Conservation (phyloP, 2,797 vertebrate genomes). For the Gambusia yucatana region DNA sequence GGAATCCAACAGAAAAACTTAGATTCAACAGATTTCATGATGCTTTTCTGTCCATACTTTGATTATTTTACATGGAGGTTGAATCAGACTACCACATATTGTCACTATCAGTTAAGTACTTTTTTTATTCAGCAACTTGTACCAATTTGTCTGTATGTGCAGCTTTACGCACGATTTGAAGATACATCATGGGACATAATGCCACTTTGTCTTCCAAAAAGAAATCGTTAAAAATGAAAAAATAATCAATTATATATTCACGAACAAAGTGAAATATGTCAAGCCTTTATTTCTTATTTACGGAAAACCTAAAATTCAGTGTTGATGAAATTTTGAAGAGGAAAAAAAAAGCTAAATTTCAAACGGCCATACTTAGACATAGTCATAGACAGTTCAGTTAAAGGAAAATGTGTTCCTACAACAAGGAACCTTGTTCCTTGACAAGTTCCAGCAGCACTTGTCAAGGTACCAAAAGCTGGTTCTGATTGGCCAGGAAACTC, state of each 20-base stretch:
- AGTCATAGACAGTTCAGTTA: background rate
- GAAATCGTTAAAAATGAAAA: background rate
- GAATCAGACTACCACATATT: background rate
- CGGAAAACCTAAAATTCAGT: background rate
- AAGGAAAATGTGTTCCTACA: background rate
- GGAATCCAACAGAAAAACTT: constrained; percentile 47
- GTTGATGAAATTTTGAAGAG: background rate
- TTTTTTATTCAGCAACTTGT: background rate
- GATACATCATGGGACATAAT: background rate
- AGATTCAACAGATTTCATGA: constrained; percentile 28
- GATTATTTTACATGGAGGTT: background rate
- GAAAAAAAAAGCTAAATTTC: background rate
- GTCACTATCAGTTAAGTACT: background rate
- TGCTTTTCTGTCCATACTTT: background rate
- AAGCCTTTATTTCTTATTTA: background rate
- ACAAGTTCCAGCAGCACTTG: background rate
- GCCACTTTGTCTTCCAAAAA: background rate
- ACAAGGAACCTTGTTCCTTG: background rate
- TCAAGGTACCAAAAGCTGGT: background rate
- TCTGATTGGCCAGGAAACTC: background rate
- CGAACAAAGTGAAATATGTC: background rate
- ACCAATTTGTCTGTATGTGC: background rate
- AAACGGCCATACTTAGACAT: background rate
- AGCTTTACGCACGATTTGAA: background rate
- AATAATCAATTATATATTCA: background rate